Percentiles rank a stretch among this genome's conserved stretches.
Evolutionary conservation across 2,113 vertebrate genomes (phyloP).

Genomic region (Odocoileus virginianus): DNA sequence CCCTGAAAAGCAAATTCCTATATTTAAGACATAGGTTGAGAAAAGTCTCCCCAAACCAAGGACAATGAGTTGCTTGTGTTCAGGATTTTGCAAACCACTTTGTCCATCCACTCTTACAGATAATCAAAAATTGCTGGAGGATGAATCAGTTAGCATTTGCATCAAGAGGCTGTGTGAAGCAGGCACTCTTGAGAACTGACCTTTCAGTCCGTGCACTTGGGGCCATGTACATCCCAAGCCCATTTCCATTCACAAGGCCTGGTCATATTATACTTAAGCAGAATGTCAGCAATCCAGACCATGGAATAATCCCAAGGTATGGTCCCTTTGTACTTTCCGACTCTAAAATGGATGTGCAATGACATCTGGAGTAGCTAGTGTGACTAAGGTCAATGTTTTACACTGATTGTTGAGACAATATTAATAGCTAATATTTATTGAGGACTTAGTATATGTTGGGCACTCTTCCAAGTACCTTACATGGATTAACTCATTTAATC

Average conservation of each 20-base stretch:
- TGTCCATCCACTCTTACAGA: neutral
- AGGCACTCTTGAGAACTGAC: neutral
- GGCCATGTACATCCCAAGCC: neutral
- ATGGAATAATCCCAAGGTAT: neutral
- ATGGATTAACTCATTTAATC: slow-evolving; percentile 27
- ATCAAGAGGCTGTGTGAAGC: neutral
- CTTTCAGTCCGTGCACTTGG: neutral
- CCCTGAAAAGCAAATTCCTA: neutral
- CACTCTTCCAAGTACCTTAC: neutral
- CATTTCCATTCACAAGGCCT: neutral
- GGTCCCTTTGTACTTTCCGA: neutral
- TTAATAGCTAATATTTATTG: slow-evolving; percentile 52
- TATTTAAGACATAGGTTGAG: neutral
- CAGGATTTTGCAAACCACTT: neutral
- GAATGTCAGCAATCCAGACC: neutral
- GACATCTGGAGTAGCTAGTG: slow-evolving; percentile 29
- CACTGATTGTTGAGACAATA: slow-evolving; percentile 38
- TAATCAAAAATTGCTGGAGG: neutral
- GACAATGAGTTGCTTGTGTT: neutral
- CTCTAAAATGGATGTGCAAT: slow-evolving; percentile 12
- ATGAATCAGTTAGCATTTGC: neutral
- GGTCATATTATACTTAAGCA: neutral
- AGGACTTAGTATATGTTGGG: slow-evolving; percentile 1
- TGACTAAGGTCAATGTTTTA: slow-evolving; percentile 22
- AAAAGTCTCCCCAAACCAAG: neutral